Evolutionary conservation across 1,140 invertebrate species (phyloP), one percentile per base, ranked within the genome.

Genomic region (Drosophila asahinai): DNA sequence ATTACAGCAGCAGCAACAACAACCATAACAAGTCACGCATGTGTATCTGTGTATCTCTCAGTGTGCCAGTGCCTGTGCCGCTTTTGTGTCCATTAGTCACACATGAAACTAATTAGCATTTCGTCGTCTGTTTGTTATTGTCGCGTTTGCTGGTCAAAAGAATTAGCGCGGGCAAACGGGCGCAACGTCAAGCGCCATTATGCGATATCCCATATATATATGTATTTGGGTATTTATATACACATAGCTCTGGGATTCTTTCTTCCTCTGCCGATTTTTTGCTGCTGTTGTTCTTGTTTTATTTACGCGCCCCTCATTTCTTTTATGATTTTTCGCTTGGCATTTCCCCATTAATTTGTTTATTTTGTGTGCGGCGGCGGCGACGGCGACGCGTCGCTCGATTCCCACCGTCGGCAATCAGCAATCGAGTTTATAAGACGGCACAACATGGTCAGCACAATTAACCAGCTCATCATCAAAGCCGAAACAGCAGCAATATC

Each of bases 31-130:
- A 86, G 80, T 89, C 83, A 86, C 80, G 83, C 84, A 86, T 86
- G 71, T 83, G 83, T 86, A 73, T 65, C 63, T 60, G 57, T 80
- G 55, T 55, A 54, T 70, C 30, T 63, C 52, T 38, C 36, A 55
- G 52, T 81, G 81, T 83, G 83, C 83, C 77, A 30, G 27, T 30
- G 27, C 27, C 33, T 36, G 33, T 36, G 33, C 33, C 33, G 83
- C 81, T 87, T 87, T 80, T 89, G 75, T 81, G 77, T 84, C 83
- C 89, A 91, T 91, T 91, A 91, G 89, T 91, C 89, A 91, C 86
- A 91, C 89, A 91, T 91, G 89, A 91, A 91, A 91, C 89, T 91
- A 91, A 91, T 91, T 91, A 91, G 89, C 89, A 91, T 90, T 90
- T 91, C 83, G 82, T 75, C 80, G 82, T 75, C 80, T 90, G 86